These are phyloP conservation scores for Amphiprion percula DNA, from an alignment of 2,113 vertebrate species.

Conservation along the genomic window DNA sequence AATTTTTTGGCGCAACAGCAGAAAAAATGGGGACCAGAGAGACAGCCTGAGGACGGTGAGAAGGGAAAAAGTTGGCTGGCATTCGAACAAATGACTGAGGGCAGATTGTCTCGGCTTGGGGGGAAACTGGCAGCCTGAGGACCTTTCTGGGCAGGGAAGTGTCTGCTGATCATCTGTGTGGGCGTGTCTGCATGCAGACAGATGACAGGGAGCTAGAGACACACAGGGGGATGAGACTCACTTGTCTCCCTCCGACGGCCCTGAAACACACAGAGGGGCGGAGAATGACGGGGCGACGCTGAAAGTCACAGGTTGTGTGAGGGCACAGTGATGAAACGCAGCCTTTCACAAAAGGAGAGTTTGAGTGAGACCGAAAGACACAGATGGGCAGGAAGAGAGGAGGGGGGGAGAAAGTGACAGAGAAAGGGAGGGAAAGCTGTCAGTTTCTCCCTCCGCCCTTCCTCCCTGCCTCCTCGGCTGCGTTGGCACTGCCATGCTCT, in stretches of 20 bases:
- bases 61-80: constrained; percentile 37
- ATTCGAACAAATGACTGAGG: constrained; percentile 50
- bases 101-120: constrained; percentile 75
- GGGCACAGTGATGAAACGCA: constrained; percentile 56
- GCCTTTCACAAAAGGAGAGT: constrained; percentile 51
- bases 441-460: constrained; percentile 37
- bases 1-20: background rate
- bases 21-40: constrained; percentile 12
- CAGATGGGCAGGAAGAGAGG: constrained; percentile 75
- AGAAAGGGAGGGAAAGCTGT: constrained; percentile 70
- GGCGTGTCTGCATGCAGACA: constrained; percentile 66
- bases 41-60: background rate
- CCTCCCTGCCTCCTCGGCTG: constrained; percentile 53
- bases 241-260: constrained; percentile 20
- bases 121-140: constrained; percentile 63
- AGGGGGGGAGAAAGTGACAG: constrained; percentile 62
- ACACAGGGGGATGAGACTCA: constrained; percentile 36
- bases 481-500: constrained; percentile 70
- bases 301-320: constrained; percentile 70
- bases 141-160: constrained; percentile 69
- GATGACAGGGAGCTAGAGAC: constrained; percentile 50
- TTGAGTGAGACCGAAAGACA: constrained; percentile 68
- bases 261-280: constrained; percentile 37
- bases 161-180: constrained; percentile 77
- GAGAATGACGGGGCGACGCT: constrained; percentile 29